Evolutionary conservation across 2,888 invertebrate genomes (phyloP), one percentile per base, ranked within the genome.

Genomic region (Aethes cnicana): DNA sequence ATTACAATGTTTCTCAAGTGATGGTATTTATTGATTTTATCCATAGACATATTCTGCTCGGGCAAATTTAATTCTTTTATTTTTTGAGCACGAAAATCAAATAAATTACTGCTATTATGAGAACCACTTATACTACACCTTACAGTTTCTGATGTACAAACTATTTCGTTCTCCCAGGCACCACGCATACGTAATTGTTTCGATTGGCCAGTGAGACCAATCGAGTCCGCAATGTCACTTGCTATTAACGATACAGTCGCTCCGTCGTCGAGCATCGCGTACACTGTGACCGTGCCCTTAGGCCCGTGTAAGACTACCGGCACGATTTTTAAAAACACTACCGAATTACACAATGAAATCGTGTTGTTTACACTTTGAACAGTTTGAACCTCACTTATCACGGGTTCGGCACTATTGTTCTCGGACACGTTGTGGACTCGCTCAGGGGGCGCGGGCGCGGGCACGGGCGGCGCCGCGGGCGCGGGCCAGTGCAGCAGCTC

Each of bases 201-300:
- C 23, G 7, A 17, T 16, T 35, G 26, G 1, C 68, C 68, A 21
- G 37, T 42, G 18, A 66, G 28, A 0, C 60, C 62, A 0, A 53
- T 48, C 46, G 53, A 16, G 23, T 26, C 14, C 2, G 58, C 61
- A 2, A 64, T 44, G 7, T 25, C 26, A 2, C 21, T 28, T 33
- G 56, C 57, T 26, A 67, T 53, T 8, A 67, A 17, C 2, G 60
- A 52, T 7, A 68, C 58, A 1, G 63, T 59, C 0, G 66, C 58
- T 0, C 62, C 69, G 30, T 64, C 64, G 35, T 68, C 67, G 0
- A 66, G 49, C 2, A 66, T 39, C 4, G 64, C 66, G 18, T n/a
- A 37, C 1, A 48, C 18, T 11, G 26, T 47, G 0, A 57, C 7
- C 1, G 23, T 36, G 23, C 64, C 61, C 7, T 60, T 57, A 25